Evolutionary conservation across 1,140 invertebrate genomes (phyloP), one percentile per base, ranked within the genome.

Genomic region (Holcopasites calliopsidis): DNA sequence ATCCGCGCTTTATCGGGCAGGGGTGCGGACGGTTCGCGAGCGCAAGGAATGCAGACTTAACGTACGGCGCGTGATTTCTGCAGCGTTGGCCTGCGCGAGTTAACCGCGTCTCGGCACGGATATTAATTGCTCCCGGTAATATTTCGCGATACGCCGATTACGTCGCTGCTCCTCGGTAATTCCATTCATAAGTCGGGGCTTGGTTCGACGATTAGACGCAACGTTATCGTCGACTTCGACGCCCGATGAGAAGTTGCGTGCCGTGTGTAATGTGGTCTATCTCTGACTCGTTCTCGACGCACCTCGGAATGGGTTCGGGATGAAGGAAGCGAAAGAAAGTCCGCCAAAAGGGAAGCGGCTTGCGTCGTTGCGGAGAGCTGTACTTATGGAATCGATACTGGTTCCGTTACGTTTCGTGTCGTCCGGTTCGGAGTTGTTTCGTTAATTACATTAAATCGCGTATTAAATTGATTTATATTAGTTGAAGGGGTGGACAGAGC

Each of bases 351-450:
- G 47, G 28, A 72, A 44, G 38, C 44, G 40, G 33, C 44, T n/a
- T 23, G 65, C 33, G 23, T n/a, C 57, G 55, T 38, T 61, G 42
- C 61, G 23, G 16, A 23, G 38, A 42, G 5, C 8, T 40, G n/a
- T 64, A 4, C 60, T 64, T 81, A 77, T 72, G 65, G 78, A 77
- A 66, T 81, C 78, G 52, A 68, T 82, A 82, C 44, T 50, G 62
- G 44, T 65, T 65, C 44, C 8, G 11, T 31, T 65, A 21, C n/a
- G 62, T 65, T 50, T 65, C 16, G 23, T 16, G 55, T 58, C 55
- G 55, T 58, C 28, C 33, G 23, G 38, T 4, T 47, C 10, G 40
- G 44, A 47, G 44, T 47, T 16, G 44, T 16, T 47, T 1, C 13
- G 62, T 35, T 35, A 38, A n/a, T 16, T 64, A 44, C 38, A 64